A percentile compares a stretch with the other conserved stretches of the same genome.
Conservation (phyloP, 2,888 invertebrate genomes). For the Dorcus parallelipipedus region DNA sequence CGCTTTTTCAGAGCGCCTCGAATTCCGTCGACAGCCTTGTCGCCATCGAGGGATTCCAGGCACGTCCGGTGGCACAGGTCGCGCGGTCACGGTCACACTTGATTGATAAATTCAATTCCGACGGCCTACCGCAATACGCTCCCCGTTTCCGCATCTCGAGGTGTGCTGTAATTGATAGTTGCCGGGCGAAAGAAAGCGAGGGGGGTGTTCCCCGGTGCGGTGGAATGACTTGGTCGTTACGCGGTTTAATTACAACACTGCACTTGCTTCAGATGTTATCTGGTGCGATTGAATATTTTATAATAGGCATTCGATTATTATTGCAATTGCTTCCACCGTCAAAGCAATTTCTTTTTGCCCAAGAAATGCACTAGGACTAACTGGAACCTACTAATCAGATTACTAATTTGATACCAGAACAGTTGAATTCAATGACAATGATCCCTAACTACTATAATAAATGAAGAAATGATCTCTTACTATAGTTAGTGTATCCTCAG, state of each 20-base stretch:
- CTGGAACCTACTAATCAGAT: too few relatives aligned
- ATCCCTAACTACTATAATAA: too few relatives aligned
- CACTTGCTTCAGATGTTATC: not conserved
- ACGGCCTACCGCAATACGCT: conserved; percentile 29
- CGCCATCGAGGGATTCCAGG: conserved; percentile 21
- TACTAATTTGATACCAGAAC: too few relatives aligned
- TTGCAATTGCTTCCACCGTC: too few relatives aligned
- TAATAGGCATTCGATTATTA: too few relatives aligned
- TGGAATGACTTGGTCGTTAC: not conserved
- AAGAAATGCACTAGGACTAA: too few relatives aligned
- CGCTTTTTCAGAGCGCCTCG: conserved; percentile 18
- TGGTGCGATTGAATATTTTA: not conserved
- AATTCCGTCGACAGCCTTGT: not conserved
- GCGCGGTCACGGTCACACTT: conserved; percentile 27
- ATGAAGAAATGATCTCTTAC: too few relatives aligned
- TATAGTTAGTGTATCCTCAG: too few relatives aligned
- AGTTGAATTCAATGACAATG: too few relatives aligned
- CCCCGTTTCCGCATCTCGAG: not conserved
- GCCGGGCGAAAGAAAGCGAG: too few relatives aligned
- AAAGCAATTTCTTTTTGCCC: too few relatives aligned
- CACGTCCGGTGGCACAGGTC: conserved; percentile 30
- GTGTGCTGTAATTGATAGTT: too few relatives aligned
- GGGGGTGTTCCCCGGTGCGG: conserved; percentile 1
- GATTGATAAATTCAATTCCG: conserved; percentile 34
- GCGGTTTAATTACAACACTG: not conserved